Evolutionary conservation across 2,113 vertebrate species (phyloP).

Genomic region (Otus sunia): DNA sequence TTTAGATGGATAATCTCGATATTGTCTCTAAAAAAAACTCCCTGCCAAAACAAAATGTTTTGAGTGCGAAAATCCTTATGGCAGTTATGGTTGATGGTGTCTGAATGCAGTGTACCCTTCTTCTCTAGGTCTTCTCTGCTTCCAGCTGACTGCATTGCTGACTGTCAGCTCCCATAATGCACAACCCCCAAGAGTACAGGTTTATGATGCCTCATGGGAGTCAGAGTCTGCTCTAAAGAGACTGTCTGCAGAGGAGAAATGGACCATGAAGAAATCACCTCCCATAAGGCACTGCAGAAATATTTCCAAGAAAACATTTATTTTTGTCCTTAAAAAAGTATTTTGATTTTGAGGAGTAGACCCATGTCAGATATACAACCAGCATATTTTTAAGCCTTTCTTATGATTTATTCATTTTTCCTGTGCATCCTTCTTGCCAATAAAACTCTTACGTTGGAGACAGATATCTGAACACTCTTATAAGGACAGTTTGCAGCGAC

Average conservation of each 20-base stretch:
- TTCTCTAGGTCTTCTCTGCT: not conserved
- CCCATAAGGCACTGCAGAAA: not conserved
- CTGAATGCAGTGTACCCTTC: not conserved
- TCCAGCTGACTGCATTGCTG: not conserved
- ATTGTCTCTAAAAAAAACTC: not conserved
- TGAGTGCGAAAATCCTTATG: not conserved
- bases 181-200: not conserved
- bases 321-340: not conserved
- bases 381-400: not conserved
- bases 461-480: not conserved
- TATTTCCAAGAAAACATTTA: not conserved
- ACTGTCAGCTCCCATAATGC: not conserved
- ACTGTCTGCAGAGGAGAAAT: not conserved
- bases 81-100: not conserved
- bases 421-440: slow-evolving; percentile 14
- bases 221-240: not conserved
- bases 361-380: not conserved
- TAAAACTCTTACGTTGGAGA: slow-evolving; percentile 33
- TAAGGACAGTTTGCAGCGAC: not conserved
- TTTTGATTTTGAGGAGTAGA: not conserved
- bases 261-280: not conserved
- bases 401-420: slow-evolving; percentile 41
- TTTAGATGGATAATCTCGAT: not conserved
- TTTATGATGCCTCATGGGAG: not conserved
- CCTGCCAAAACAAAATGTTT: not conserved